phyloP scores from a whole-genome alignment of 2,113 vertebrate species.

The Mus pahari region DNA sequence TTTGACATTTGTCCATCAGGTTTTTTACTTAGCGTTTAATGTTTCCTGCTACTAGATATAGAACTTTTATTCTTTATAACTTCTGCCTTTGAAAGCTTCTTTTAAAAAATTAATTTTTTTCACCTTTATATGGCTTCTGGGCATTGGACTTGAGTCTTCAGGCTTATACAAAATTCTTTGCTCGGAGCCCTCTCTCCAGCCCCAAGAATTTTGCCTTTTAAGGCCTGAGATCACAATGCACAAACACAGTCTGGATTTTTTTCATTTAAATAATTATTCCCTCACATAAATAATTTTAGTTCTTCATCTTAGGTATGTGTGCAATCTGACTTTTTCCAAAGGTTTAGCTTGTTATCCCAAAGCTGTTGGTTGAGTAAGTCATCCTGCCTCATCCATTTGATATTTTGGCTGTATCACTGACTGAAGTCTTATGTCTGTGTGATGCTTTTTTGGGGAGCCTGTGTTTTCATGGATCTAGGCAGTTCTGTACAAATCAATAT shows the following conservation, averaged over 20 bases:
- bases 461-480: not conserved
- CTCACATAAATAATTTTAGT: not conserved
- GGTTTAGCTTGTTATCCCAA: slow-evolving; percentile 16
- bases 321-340: slow-evolving; percentile 32
- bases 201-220: not conserved
- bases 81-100: not conserved
- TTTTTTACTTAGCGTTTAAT: not conserved
- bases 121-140: not conserved
- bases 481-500: not conserved
- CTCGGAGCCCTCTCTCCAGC: not conserved
- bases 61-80: not conserved
- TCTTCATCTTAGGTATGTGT: not conserved
- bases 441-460: not conserved
- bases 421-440: slow-evolving; percentile 33
- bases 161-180: not conserved
- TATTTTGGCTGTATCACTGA: not conserved
- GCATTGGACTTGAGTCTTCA: no score
- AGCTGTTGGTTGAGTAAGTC: slow-evolving; percentile 9
- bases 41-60: not conserved
- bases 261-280: slow-evolving; percentile 17
- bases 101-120: not conserved
- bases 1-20: not conserved
- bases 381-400: not conserved
- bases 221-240: not conserved
- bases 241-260: not conserved